These are phyloP conservation scores for Brachyrhaphis roseni DNA, from an alignment of 2,797 vertebrate species.

Conservation along the genomic window DNA sequence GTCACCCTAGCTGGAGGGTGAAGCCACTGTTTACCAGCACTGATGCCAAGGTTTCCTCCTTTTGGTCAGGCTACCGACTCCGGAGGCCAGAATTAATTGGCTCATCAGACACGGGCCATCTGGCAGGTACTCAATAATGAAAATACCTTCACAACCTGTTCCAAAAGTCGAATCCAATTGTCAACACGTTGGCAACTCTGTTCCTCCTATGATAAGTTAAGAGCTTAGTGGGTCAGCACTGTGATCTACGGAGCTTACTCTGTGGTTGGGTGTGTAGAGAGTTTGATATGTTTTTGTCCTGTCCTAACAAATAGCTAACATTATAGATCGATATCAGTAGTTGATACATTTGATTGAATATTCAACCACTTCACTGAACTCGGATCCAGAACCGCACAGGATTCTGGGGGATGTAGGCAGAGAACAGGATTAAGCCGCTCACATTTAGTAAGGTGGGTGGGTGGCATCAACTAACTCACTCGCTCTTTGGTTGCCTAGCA, in stretches of 20 bases:
- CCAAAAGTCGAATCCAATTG: slow-evolving; percentile 52
- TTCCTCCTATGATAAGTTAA: slow-evolving; percentile 42
- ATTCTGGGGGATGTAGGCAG: no score
- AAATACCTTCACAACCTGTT: slow-evolving; percentile 46
- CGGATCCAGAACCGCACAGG: no score
- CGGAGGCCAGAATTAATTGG: slow-evolving; percentile 56
- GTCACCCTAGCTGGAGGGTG: slow-evolving; percentile 31
- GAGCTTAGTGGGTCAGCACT: slow-evolving; percentile 15
- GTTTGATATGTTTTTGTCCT: slow-evolving; percentile 5
- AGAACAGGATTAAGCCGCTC: no score
- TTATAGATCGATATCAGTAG: no score
- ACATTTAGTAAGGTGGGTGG: no score
- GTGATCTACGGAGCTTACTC: slow-evolving; percentile 10
- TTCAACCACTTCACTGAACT: no score
- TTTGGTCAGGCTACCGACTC: slow-evolving; percentile 23
- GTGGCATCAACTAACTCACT: no score
- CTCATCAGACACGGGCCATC: slow-evolving; percentile 49
- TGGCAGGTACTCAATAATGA: slow-evolving; percentile 65
- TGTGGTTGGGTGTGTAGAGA: background rate
- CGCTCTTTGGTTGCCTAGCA: no score
- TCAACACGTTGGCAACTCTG: slow-evolving; percentile 40
- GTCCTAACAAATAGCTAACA: no score
- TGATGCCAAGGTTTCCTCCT: slow-evolving; percentile 15
- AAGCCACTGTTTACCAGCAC: slow-evolving; percentile 24
- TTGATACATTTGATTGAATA: no score